Conservation (phyloP, 2,888 invertebrate species). For the Trissolcus japonicus region DNA sequence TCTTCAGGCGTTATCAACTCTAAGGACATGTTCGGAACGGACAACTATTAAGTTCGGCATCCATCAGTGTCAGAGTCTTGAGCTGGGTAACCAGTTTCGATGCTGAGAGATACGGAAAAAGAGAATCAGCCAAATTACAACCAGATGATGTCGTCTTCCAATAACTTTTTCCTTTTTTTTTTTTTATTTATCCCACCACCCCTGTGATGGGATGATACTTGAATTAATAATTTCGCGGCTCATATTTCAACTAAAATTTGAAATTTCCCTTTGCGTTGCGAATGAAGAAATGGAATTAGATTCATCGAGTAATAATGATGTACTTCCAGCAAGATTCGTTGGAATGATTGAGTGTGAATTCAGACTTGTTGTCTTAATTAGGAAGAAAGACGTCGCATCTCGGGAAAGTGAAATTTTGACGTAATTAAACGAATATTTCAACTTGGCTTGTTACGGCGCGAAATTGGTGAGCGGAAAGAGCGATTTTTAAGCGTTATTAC, state of each 20-base stretch:
- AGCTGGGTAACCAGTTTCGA: conserved; percentile 27
- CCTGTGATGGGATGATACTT: conserved; percentile 7
- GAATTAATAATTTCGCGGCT: too few species aligned
- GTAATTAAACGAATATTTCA: conserved; percentile 49
- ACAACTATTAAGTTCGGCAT: conserved; percentile 69
- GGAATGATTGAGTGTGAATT: conserved; percentile 1
- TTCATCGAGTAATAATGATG: background rate
- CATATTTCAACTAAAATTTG: too few species aligned
- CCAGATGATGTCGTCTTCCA: conserved; percentile 8
- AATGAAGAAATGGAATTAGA: too few species aligned
- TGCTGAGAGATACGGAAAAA: conserved; percentile 33
- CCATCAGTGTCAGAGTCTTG: conserved; percentile 66
- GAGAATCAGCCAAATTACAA: conserved; percentile 42
- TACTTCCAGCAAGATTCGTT: background rate
- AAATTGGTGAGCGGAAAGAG: conserved; percentile 43
- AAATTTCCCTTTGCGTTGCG: too few species aligned
- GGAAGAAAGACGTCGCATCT: conserved; percentile 35
- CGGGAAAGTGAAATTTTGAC: conserved; percentile 40
- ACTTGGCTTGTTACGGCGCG: conserved; percentile 32
- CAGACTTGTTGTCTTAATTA: conserved; percentile 29
- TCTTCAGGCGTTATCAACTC: conserved; percentile 45
- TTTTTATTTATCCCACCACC: conserved; percentile 6
- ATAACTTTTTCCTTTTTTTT: too few species aligned
- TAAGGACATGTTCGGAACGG: conserved; percentile 59
- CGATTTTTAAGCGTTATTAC: conserved; percentile 59